phyloP scores from a whole-genome alignment of 2,113 vertebrate species.

The Ovis canadensis region DNA sequence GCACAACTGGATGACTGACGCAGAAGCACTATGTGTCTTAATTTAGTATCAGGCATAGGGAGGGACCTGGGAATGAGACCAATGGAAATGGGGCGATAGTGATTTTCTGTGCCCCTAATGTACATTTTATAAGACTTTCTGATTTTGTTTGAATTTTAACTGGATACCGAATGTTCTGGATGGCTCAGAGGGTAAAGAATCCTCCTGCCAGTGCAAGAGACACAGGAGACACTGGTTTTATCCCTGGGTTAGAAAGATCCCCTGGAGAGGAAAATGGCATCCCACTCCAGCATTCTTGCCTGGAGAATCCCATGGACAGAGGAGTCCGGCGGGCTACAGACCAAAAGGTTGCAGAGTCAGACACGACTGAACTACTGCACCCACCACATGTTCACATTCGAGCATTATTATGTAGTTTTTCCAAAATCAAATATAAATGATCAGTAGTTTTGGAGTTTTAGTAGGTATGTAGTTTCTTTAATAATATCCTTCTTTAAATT shows the following conservation, averaged over 20 bases:
- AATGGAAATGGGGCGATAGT: not conserved
- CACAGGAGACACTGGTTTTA: not conserved
- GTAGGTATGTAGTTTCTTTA: not conserved
- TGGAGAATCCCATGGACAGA: not conserved
- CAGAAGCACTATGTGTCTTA: accelerated
- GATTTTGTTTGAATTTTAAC: not conserved
- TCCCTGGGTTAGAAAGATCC: not conserved
- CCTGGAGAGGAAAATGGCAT: not conserved
- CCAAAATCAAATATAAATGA: not conserved
- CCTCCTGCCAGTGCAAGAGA: not conserved
- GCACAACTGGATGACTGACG: not conserved
- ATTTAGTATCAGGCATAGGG: not conserved
- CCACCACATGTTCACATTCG: not conserved
- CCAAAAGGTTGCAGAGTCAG: not conserved
- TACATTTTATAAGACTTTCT: not conserved
- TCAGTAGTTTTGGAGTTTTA: not conserved
- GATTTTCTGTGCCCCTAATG: not conserved
- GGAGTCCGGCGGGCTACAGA: not conserved
- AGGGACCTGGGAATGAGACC: no score
- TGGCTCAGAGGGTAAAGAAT: not conserved
- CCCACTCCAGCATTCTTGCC: not conserved
- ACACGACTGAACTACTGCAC: not conserved
- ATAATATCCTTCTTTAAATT: not conserved
- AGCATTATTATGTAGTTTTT: not conserved
- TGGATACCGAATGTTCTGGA: not conserved